phyloP scores from a whole-genome alignment of 92 coral and sea anemone genomes.

The Phenganax stokvisi region DNA sequence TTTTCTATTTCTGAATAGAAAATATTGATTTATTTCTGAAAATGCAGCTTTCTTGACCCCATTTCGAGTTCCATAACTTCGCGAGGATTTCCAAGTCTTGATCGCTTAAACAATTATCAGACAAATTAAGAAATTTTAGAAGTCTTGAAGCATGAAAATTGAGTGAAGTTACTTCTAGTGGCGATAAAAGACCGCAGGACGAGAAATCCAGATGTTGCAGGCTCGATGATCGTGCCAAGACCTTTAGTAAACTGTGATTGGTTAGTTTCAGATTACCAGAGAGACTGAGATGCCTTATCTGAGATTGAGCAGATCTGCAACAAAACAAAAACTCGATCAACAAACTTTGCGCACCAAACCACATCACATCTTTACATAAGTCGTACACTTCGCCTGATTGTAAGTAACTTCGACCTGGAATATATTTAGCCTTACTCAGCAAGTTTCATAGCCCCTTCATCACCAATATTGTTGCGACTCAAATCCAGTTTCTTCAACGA shows the following conservation, averaged over 20 bases:
- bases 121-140: slow-evolving; percentile 23
- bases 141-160: slow-evolving; percentile 2
- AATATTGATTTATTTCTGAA: neutral
- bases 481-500: slow-evolving; percentile 57
- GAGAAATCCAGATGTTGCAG: slow-evolving; percentile 61
- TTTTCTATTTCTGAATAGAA: neutral
- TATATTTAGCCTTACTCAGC: slow-evolving; percentile 44
- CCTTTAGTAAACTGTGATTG: slow-evolving; percentile 26
- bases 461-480: slow-evolving; percentile 61
- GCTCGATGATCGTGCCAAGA: slow-evolving; percentile 41
- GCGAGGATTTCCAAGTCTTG: neutral
- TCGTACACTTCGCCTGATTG: neutral
- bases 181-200: slow-evolving; percentile 64
- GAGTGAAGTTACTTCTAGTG: slow-evolving; percentile 31
- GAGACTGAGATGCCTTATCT: slow-evolving; percentile 43
- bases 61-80: slow-evolving; percentile 2
- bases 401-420: too few species aligned
- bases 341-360: too few species aligned
- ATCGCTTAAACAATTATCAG: slow-evolving; percentile 8
- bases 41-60: neutral
- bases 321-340: neutral
- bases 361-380: neutral
- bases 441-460: slow-evolving; percentile 43
- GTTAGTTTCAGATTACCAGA: slow-evolving; percentile 59
- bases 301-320: too few species aligned